These are phyloP conservation scores for Megaustenia siamemsis DNA, from an alignment of 2,888 invertebrate species.

Conservation along the genomic window DNA sequence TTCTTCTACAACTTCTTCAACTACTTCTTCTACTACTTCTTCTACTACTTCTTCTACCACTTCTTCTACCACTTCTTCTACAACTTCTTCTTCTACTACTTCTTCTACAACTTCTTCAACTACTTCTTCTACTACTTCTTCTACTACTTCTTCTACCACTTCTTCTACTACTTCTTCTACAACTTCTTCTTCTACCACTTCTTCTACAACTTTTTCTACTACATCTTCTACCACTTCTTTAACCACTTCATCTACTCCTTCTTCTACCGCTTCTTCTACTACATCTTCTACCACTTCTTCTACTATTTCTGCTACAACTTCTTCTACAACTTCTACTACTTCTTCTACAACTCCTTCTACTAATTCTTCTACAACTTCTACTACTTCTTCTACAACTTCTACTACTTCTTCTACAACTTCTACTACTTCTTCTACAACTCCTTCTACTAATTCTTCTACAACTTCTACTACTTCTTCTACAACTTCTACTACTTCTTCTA, in stretches of 20 bases:
- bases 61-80: not conserved
- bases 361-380: too few relatives aligned
- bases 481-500: too few relatives aligned
- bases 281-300: not conserved
- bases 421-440: too few relatives aligned
- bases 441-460: too few relatives aligned
- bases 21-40: conserved; percentile 26
- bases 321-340: not conserved
- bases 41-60: conserved; percentile 36
- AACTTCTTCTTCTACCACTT: not conserved
- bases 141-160: too few relatives aligned
- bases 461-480: too few relatives aligned
- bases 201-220: not conserved
- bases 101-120: not conserved
- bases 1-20: conserved; percentile 16
- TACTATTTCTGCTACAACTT: not conserved
- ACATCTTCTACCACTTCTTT: not conserved
- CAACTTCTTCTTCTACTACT: not conserved
- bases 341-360: too few relatives aligned
- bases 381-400: too few relatives aligned
- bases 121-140: conserved; percentile 33
- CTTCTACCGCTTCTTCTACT: not conserved
- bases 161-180: too few relatives aligned
- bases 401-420: too few relatives aligned
- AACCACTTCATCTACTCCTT: not conserved